Conservation (phyloP, 2,797 vertebrate species). For the Heliangelus exortis region DNA sequence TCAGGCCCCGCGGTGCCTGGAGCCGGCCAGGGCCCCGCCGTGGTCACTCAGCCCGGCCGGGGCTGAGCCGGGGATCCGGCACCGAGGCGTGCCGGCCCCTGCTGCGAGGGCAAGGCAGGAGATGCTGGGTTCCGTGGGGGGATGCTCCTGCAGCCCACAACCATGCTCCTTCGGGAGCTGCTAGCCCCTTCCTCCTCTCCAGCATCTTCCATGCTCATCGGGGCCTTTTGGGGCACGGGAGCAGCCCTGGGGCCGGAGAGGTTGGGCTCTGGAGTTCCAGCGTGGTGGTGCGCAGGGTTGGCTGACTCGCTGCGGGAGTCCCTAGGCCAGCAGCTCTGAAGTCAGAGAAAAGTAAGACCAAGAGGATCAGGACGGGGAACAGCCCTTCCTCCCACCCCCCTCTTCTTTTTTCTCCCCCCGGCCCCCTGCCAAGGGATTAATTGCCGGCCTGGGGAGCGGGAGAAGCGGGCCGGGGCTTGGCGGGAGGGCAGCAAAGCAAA, state of each 20-base stretch:
- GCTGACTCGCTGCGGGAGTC: not conserved
- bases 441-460: not conserved
- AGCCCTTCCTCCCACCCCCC: not conserved
- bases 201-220: not conserved
- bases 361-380: not conserved
- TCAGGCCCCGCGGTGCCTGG: slow-evolving; percentile 4
- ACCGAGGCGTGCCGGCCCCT: not conserved
- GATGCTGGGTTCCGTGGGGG: not conserved
- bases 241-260: accelerated
- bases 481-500: not conserved
- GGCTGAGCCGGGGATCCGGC: not conserved
- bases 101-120: not conserved
- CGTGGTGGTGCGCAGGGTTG: not conserved
- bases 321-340: not conserved
- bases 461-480: not conserved
- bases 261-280: not conserved
- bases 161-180: not conserved
- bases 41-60: not conserved
- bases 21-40: not conserved
- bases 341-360: not conserved
- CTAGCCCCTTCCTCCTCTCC: not conserved
- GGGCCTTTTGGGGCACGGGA: not conserved
- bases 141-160: not conserved
- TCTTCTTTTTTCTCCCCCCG: not conserved
- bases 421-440: slow-evolving; percentile 13